phyloP scores from a whole-genome alignment of 2,888 invertebrate genomes.

The Meliscaeva auricollis region DNA sequence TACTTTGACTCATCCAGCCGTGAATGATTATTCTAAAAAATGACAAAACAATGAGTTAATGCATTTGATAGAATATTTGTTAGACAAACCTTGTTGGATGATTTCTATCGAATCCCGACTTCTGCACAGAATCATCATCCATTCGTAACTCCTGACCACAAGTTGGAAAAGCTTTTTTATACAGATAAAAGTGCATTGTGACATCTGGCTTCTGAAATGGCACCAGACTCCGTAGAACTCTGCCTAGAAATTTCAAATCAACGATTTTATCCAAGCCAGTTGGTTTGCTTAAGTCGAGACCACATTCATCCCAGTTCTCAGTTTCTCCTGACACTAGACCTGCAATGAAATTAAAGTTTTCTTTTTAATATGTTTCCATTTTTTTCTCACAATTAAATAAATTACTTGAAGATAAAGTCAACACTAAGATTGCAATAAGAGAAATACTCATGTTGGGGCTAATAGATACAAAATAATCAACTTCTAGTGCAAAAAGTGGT shows the following conservation, averaged over 20 bases:
- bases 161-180: constrained; percentile 81
- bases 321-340: constrained; percentile 26
- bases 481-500: not conserved
- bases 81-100: constrained; percentile 81
- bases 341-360: no score
- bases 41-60: constrained; percentile 5
- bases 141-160: constrained; percentile 81
- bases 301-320: constrained; percentile 77
- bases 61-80: not conserved
- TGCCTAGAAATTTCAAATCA: constrained; percentile 80
- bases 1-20: constrained; percentile 83
- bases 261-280: constrained; percentile 78
- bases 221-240: constrained; percentile 80
- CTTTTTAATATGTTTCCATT: no score
- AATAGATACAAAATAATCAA: not conserved
- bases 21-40: constrained; percentile 82
- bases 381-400: not conserved
- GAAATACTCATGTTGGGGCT: not conserved
- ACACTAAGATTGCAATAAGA: constrained; percentile 4
- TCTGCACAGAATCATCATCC: constrained; percentile 78
- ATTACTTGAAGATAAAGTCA: constrained; percentile 7
- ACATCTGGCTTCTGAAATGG: constrained; percentile 79
- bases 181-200: constrained; percentile 82
- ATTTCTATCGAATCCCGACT: constrained; percentile 80
- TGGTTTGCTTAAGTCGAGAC: constrained; percentile 78